Evolutionary conservation across 2,797 vertebrate species (phyloP), one percentile per base, ranked within the genome.

Genomic region (Martes flavigula): DNA sequence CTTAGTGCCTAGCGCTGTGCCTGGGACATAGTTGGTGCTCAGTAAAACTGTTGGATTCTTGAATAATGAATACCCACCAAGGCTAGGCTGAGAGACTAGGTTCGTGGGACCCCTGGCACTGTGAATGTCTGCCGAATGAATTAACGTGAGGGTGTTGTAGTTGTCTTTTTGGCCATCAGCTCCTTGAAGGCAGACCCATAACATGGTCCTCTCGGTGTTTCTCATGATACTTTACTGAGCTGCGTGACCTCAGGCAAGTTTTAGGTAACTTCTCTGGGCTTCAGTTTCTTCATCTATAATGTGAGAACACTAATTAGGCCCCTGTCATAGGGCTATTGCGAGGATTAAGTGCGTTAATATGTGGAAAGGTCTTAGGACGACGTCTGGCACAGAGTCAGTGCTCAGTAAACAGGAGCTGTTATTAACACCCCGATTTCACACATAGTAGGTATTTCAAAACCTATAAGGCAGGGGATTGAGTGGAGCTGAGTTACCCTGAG

Each of bases 221-320:
- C 38, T 64, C 56, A 14, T 23, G 70, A 70, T 46, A 72, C n/a
- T 72, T 94, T 38, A 0, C 7, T 15, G 86, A 87, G 68, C 91
- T 75, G 43, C 58, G 25, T 78, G 90, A 78, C 40, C 77, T 90
- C 7, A 5, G 88, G 25, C 13, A 35, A 68, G 20, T 83, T 75
- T 75, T 30, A 30, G 4, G 12, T 21, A 66, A 48, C 54, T 60
- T 90, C 70, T 77, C 75, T 90, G 90, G 62, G 51, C 40, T 96
- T 91, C 30, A 6, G 51, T 72, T 77, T 64, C 62, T 66, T 70
- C 25, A 18, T 48, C 30, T 56, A 23, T 77, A 89, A 93, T 40
- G 38, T 56, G 18, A 30, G 30, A n/a, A 18, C 43, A 7, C 11
- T 9, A 43, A 66, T 6, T 32, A 35, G 14, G 15, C 43, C 20